Base-by-base conservation (phyloP, 1,140 invertebrate genomes). In the Ceratina calcarata region DNA sequence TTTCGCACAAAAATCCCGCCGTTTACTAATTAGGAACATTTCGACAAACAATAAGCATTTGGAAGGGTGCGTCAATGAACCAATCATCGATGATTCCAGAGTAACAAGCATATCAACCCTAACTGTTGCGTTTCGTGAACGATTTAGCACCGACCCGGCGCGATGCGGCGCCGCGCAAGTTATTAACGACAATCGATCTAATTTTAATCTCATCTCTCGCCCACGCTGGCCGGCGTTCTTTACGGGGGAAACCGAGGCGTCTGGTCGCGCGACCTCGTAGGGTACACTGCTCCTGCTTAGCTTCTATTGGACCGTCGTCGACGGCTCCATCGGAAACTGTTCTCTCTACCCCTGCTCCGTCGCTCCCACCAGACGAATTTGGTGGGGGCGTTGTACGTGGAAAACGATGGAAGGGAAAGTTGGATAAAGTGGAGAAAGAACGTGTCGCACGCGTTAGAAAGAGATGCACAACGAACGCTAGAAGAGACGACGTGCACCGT, bases 131-230 rank as follows among this genome's bases (percentile, higher is more conserved):
- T 82, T 79, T 64, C 22, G 53, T 58, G 24, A 58, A 51, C 67
- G 16, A 81, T 45, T 78, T 58, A 68, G 64, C 77, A 77, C 18
- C 62, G 77, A 51, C n/a, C 49, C 10, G 78, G 12, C 45, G 55
- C 57, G 76, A 83, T 66, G 79, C 13, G 53, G 64, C 51, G 70
- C 20, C 80, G 67, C 27, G 53, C 70, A 61, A 72, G 72, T 86
- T 86, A 86, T 86, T 86, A 82, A 85, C 80, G 84, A 76, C 83
- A 73, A 86, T 86, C 84, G 76, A 86, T 86, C 84, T 86, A 86
- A 86, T 86, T 85, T 86, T 85, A 85, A 86, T 86, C 75, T 78
- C 74, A 57, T 81, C 67, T 86, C 71, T 85, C 82, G 82, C 82
- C 82, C 78, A 85, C 75, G 68, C 79, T 37, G 45, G 61, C 79